These are phyloP conservation scores for Smithornis capensis DNA, from an alignment of 2,113 vertebrate species.

Conservation along the genomic window DNA sequence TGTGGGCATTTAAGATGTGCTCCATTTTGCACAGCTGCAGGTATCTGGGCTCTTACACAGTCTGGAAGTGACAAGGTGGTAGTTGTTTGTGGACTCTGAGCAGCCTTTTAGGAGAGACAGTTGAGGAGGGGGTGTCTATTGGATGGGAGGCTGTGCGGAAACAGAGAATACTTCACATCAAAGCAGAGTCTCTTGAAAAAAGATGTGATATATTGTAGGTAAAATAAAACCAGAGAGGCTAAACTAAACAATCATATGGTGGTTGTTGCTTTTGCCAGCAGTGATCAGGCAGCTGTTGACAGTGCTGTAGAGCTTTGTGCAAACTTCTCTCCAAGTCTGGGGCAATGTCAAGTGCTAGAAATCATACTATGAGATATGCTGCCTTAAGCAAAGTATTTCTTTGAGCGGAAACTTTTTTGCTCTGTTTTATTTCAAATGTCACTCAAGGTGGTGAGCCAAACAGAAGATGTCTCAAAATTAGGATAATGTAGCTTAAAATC, in stretches of 20 bases:
- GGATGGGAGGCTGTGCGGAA: not conserved
- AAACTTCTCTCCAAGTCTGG: not conserved
- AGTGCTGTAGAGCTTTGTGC: not conserved
- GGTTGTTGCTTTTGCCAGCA: not conserved
- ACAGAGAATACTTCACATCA: not conserved
- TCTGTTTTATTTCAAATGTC: conserved; percentile 26
- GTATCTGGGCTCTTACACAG: not conserved
- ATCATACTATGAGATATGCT: not conserved
- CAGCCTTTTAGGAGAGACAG: not conserved
- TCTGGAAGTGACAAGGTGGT: not conserved
- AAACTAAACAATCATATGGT: not conserved
- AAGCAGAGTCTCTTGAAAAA: not conserved
- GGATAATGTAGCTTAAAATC: not conserved
- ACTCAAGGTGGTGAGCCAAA: not conserved
- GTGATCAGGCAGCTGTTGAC: not conserved
- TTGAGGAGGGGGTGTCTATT: not conserved
- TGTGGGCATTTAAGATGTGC: not conserved
- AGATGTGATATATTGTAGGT: not conserved
- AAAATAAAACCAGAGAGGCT: not conserved
- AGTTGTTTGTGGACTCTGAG: not conserved
- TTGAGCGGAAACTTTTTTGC: not conserved
- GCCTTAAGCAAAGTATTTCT: not conserved
- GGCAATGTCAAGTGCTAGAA: not conserved
- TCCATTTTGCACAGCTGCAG: not conserved
- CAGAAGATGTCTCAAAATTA: not conserved